phyloP scores from a whole-genome alignment of 2,888 invertebrate species.

The Operophtera brumata region DNA sequence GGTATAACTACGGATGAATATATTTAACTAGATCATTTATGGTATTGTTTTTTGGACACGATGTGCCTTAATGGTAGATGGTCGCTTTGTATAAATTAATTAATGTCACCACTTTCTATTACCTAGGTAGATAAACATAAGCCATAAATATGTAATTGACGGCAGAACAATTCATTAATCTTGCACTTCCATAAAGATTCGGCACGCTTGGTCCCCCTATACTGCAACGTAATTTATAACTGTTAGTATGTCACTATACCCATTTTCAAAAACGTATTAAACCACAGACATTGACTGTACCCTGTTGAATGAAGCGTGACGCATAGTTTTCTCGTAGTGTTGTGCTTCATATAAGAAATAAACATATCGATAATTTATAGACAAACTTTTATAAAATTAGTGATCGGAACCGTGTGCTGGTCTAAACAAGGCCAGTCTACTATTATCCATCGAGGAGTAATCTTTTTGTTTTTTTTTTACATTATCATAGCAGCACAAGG shows the following conservation, averaged over 20 bases:
- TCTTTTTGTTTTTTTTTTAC: too few relatives aligned
- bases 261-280: slow-evolving; percentile 66
- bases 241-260: slow-evolving; percentile 63
- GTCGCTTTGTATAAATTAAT: slow-evolving; percentile 9
- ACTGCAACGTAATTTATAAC: slow-evolving; percentile 66
- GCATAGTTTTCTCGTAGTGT: slow-evolving; percentile 35
- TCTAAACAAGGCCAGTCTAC: too few relatives aligned
- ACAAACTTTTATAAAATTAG: too few relatives aligned
- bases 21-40: too few relatives aligned
- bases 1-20: too few relatives aligned
- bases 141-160: slow-evolving; percentile 21
- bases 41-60: too few relatives aligned
- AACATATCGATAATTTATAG: too few relatives aligned
- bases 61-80: too few relatives aligned
- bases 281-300: slow-evolving; percentile 74
- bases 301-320: slow-evolving; percentile 53
- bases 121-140: slow-evolving; percentile 7
- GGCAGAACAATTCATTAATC: slow-evolving; percentile 35
- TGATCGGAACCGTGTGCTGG: too few relatives aligned
- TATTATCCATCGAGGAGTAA: too few relatives aligned
- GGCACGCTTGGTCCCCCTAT: slow-evolving; percentile 57
- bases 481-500: too few relatives aligned
- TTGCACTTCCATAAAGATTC: slow-evolving; percentile 46
- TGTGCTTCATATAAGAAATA: too few relatives aligned
- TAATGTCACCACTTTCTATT: slow-evolving; percentile 2